Evolutionary conservation across 2,113 vertebrate species (phyloP).

Genomic region (Alces alces): DNA sequence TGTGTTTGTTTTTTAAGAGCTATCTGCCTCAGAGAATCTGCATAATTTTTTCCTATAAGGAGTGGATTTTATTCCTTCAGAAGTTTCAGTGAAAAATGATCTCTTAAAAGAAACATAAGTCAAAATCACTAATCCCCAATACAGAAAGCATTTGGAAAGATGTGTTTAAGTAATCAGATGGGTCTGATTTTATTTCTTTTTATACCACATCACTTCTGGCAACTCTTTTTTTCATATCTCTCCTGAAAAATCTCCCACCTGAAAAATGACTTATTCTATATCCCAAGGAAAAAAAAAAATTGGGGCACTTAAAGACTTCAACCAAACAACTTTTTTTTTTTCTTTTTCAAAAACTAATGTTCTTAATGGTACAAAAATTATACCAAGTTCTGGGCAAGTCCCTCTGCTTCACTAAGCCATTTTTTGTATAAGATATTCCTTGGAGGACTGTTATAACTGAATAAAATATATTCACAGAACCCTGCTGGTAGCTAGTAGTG

Average conservation of each 20-base stretch:
- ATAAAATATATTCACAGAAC: not conserved
- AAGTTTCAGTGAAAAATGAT: not conserved
- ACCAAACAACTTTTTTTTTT: not conserved
- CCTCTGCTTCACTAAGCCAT: accelerated
- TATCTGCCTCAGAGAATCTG: not conserved
- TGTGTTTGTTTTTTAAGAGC: not conserved
- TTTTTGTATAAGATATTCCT: not conserved
- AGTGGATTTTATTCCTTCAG: not conserved
- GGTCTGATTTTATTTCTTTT: not conserved
- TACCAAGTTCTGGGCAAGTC: not conserved
- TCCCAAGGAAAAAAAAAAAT: not conserved
- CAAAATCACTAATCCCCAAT: not conserved
- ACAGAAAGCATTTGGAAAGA: not conserved
- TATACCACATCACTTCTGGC: accelerated
- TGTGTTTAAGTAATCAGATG: not conserved
- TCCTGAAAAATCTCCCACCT: not conserved
- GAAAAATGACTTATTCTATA: not conserved
- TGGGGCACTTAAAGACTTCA: not conserved
- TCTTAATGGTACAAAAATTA: not conserved
- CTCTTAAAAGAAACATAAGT: not conserved
- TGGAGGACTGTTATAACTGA: not conserved
- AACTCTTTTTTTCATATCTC: not conserved
- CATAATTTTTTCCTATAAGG: not conserved
- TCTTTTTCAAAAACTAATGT: not conserved
- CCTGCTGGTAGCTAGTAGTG: not conserved